Evolutionary conservation across 2,113 vertebrate genomes (phyloP).

Genomic region (Silurus glanis): DNA sequence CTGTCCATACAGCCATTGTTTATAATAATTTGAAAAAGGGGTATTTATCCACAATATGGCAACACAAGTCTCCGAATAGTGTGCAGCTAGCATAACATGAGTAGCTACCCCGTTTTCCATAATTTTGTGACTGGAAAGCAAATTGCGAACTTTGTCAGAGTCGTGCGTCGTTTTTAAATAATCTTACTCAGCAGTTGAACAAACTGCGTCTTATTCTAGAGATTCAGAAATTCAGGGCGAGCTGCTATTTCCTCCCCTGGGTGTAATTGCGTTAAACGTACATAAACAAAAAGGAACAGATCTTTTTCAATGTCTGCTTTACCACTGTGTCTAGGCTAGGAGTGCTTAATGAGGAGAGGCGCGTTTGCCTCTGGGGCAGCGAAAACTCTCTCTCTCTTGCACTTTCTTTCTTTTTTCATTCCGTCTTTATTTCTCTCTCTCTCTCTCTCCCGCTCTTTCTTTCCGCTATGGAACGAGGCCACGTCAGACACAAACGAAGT

Average conservation of each 20-base stretch:
- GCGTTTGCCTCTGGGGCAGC: conserved; percentile 48
- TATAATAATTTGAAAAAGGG: background rate
- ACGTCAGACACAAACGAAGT: conserved; percentile 62
- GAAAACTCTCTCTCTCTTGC: conserved; percentile 42
- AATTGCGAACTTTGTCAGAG: background rate
- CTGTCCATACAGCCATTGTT: background rate
- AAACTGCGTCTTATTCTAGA: background rate
- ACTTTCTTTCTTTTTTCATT: background rate
- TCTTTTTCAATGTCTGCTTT: conserved; percentile 9
- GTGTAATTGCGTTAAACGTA: conserved; percentile 34
- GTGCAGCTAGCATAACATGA: background rate
- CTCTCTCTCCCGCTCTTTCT: background rate
- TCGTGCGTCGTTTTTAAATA: background rate
- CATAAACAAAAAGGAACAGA: conserved; percentile 11
- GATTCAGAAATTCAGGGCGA: background rate
- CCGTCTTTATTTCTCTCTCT: background rate
- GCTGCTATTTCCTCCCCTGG: conserved; percentile 25
- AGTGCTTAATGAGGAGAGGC: conserved; percentile 62
- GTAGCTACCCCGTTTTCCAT: background rate
- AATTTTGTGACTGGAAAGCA: background rate
- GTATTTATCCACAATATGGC: background rate
- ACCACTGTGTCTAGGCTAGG: background rate
- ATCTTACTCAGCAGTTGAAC: conserved; percentile 30
- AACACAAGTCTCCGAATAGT: background rate
- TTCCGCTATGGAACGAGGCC: conserved; percentile 51